phyloP scores from a whole-genome alignment of 2,113 vertebrate species.

The Pyxicephalus adspersus region DNA sequence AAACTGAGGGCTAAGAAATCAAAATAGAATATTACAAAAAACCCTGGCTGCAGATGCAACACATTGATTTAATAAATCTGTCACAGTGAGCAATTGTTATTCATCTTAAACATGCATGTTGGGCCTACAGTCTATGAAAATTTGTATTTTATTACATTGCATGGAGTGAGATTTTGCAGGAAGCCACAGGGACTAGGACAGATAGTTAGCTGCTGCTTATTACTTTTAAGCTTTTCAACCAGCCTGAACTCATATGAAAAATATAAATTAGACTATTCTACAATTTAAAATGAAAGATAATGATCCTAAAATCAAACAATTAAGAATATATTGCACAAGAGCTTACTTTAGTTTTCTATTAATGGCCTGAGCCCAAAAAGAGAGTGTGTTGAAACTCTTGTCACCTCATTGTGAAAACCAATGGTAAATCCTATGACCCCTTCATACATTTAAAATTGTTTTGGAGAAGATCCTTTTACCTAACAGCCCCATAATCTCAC shows the following conservation, averaged over 20 bases:
- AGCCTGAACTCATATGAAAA: slow-evolving; percentile 18
- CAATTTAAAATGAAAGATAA: not conserved
- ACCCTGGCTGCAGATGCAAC: slow-evolving; percentile 14
- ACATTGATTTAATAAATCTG: slow-evolving; percentile 46
- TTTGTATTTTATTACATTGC: slow-evolving; percentile 29
- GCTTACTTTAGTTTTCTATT: no score
- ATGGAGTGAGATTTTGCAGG: not conserved
- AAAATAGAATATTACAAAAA: slow-evolving; percentile 4
- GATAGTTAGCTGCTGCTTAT: slow-evolving; percentile 27
- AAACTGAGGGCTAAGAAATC: slow-evolving; percentile 40
- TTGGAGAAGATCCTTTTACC: no score
- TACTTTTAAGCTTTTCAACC: slow-evolving; percentile 16
- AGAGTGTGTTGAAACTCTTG: no score
- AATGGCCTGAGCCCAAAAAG: no score
- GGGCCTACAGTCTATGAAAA: slow-evolving; percentile 20
- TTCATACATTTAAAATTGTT: no score
- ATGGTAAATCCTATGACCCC: no score
- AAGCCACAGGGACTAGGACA: not conserved
- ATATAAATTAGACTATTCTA: slow-evolving; percentile 23
- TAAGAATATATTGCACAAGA: no score
- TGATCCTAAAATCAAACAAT: no score
- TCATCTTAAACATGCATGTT: slow-evolving; percentile 45
- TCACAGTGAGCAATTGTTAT: slow-evolving; percentile 26
- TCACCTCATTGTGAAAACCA: no score
- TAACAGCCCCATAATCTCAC: no score